Base-by-base conservation (phyloP, 2,113 vertebrate genomes). In the Aptenodytes forsteri region DNA sequence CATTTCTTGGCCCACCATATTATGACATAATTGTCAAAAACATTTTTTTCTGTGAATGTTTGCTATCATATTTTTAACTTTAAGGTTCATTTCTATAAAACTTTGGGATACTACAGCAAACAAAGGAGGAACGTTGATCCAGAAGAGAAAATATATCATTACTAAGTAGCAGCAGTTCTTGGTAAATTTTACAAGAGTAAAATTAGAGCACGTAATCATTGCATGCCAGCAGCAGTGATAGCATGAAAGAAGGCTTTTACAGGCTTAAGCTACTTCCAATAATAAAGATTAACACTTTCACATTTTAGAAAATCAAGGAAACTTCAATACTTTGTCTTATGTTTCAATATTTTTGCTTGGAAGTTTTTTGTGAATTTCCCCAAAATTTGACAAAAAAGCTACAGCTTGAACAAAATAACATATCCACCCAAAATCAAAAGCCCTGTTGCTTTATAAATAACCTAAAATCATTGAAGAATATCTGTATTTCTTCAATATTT, bases 1-100 rank as follows among this genome's bases (percentile, higher is more conserved):
- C 0, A 25, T 23, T 64, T 75, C 7, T 50, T 84, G 87, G 7
- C 10, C 34, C 13, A 55, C 1, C 6, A 2, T 50, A 40, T 69
- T 49, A 42, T 32, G 29, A 38, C 22, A 32, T 66, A 18, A 19
- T 10, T n/a, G 8, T 32, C 32, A 56, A 38, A 77, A 46, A 11
- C 2, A 4, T 25, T 2, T 8, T 54, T 71, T 52, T 10, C 25
- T 38, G 8, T 71, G 4, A 76, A 44, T 7, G 3, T 85, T 92
- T 64, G 7, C 8, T 72, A 10, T 19, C 11, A 5, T 30, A 22
- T 38, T 80, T 75, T 69, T 55, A 50, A 42, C 18, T 72, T 64
- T 23, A 44, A 80, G 16, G 5, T 32, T 83, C 15, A 42, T 67
- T 79, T 46, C 13, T 46, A 16, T 40, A 79, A 70, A 66, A 36